phyloP scores from a whole-genome alignment of 2,113 vertebrate genomes.

The Sturnus vulgaris region DNA sequence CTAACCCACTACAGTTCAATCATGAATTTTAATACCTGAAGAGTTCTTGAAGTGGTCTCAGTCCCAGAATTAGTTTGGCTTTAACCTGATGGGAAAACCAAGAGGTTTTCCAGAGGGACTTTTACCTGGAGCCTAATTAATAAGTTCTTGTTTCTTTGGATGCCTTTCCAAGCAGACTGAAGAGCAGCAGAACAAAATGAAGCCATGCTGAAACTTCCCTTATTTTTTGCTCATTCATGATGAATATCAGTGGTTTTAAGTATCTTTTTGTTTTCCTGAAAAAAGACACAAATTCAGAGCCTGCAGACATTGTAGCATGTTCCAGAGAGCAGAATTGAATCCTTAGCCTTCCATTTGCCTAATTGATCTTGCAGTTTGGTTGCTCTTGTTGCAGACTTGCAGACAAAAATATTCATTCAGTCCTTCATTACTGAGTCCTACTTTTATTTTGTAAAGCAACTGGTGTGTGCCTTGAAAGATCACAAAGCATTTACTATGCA shows the following conservation, averaged over 20 bases:
- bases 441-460: neutral
- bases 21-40: neutral
- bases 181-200: neutral
- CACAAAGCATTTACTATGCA: neutral
- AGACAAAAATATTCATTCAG: neutral
- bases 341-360: neutral
- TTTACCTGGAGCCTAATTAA: neutral
- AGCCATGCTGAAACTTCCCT: neutral
- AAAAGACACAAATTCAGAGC: neutral
- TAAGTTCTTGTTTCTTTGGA: neutral
- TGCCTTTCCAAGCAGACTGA: neutral
- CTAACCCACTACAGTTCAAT: neutral
- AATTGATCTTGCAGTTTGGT: neutral
- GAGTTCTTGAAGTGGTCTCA: neutral
- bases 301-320: neutral
- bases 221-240: neutral
- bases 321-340: neutral
- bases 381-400: neutral
- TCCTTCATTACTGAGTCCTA: neutral
- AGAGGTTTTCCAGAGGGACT: neutral
- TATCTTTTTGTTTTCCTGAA: neutral
- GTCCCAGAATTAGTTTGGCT: neutral
- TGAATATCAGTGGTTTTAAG: neutral
- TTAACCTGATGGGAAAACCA: neutral
- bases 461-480: neutral